Conservation (phyloP, 1,140 invertebrate genomes). For the Steinernema khuongi region DNA sequence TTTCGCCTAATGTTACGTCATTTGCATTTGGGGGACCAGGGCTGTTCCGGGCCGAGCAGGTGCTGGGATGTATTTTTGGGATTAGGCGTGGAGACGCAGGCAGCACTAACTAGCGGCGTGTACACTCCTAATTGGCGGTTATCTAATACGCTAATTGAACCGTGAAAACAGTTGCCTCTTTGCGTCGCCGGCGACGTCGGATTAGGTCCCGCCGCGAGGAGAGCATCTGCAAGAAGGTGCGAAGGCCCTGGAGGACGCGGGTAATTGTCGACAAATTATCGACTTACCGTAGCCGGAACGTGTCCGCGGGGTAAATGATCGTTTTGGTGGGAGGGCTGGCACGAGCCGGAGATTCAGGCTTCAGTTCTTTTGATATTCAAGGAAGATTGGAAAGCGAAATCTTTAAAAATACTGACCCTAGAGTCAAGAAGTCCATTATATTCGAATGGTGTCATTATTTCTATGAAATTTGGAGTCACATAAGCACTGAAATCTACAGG, state of each 20-base stretch:
- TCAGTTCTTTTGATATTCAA: too few species aligned
- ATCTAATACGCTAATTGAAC: conserved; percentile 17
- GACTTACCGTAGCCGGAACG: conserved; percentile 6
- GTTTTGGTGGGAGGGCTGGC: too few species aligned
- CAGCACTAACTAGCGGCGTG: background rate
- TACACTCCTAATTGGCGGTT: background rate
- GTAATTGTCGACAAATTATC: conserved; percentile 16
- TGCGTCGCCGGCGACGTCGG: background rate
- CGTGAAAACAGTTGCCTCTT: conserved; percentile 16
- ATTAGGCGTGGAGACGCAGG: background rate
- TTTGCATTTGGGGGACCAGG: background rate
- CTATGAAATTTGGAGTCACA: too few species aligned
- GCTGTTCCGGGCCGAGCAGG: background rate
- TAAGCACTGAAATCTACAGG: too few species aligned
- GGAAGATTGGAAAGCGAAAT: too few species aligned
- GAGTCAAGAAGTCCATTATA: too few species aligned
- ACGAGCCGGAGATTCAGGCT: too few species aligned
- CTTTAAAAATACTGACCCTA: too few species aligned
- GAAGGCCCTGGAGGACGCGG: background rate
- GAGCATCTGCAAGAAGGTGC: conserved; percentile 5
- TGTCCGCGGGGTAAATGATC: background rate
- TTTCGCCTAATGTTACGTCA: background rate
- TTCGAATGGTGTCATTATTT: too few species aligned
- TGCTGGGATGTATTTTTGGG: conserved; percentile 14
- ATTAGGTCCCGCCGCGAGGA: background rate